phyloP scores from a whole-genome alignment of 2,888 invertebrate species.

The Pristionchus entomophagus region DNA sequence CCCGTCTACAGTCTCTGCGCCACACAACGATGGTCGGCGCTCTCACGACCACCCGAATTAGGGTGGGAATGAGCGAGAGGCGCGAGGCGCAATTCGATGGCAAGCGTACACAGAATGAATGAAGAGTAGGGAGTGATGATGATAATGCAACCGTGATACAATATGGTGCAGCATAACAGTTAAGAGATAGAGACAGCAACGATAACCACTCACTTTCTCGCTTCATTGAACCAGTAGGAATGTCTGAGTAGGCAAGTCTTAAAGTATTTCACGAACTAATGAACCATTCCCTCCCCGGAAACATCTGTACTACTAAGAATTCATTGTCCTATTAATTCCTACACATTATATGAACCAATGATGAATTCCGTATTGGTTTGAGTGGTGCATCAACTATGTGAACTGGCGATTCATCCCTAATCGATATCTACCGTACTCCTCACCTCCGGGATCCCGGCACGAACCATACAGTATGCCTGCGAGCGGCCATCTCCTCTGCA shows the following conservation, averaged over 20 bases:
- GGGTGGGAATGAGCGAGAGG: slow-evolving; percentile 8
- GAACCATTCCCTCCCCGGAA: too few relatives aligned
- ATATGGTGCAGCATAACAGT: not conserved
- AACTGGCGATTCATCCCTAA: too few relatives aligned
- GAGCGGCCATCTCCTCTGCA: slow-evolving; percentile 58
- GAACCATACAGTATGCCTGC: slow-evolving; percentile 67
- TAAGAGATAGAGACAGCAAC: too few relatives aligned
- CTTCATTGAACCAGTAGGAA: slow-evolving; percentile 66
- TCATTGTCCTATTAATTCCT: too few relatives aligned
- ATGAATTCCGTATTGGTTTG: too few relatives aligned
- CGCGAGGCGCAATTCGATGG: too few relatives aligned
- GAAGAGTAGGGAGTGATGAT: not conserved
- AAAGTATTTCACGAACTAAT: too few relatives aligned
- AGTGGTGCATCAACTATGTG: too few relatives aligned
- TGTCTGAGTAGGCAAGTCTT: slow-evolving; percentile 57
- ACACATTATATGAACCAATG: too few relatives aligned
- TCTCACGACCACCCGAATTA: not conserved
- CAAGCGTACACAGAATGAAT: not conserved
- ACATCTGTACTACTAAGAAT: too few relatives aligned
- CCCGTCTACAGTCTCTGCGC: not conserved
- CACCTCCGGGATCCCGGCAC: slow-evolving; percentile 65
- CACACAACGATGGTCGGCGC: not conserved
- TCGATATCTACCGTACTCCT: too few relatives aligned
- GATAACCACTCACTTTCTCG: slow-evolving; percentile 55
- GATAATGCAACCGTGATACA: too few relatives aligned